Conservation (phyloP, 23 tunicate species). For the Corella eumyota region DNA sequence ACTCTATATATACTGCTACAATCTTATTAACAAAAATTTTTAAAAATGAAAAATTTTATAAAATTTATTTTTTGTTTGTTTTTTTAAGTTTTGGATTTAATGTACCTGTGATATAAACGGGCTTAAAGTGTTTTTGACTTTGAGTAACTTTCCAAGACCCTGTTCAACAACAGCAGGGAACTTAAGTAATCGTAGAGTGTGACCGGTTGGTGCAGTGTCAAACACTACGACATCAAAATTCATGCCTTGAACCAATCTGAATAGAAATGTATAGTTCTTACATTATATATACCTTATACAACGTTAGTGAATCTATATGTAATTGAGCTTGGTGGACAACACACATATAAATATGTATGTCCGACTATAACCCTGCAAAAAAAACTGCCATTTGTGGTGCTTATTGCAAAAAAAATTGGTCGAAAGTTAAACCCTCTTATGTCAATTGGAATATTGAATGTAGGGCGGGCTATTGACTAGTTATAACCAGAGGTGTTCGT, state of each 20-base stretch:
- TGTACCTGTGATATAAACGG: constrained; percentile 56
- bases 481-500: too few species aligned
- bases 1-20: not conserved
- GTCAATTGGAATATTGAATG: too few species aligned
- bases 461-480: too few species aligned
- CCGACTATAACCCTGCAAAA: not conserved
- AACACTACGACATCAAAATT: constrained; percentile 93
- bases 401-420: too few species aligned
- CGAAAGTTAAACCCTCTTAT: too few species aligned
- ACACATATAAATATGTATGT: not conserved
- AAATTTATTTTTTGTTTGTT: too few species aligned
- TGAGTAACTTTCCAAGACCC: constrained; percentile 76
- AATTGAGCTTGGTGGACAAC: too few species aligned
- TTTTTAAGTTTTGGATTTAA: too few species aligned
- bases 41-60: too few species aligned
- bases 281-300: not conserved
- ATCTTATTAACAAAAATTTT: too few species aligned
- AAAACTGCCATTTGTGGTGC: too few species aligned
- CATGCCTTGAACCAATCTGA: constrained; percentile 62
- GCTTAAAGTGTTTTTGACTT: constrained; percentile 64
- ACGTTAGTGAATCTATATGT: not conserved
- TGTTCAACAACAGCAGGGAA: constrained; percentile 87
- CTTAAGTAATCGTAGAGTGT: constrained; percentile 82
- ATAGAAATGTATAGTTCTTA: not conserved
- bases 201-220: constrained; percentile 99